A percentile compares a stretch with the other conserved stretches of the same genome.
These are phyloP conservation scores for Acrossocheilus fasciatus DNA, from an alignment of 2,797 vertebrate species.

Conservation along the genomic window DNA sequence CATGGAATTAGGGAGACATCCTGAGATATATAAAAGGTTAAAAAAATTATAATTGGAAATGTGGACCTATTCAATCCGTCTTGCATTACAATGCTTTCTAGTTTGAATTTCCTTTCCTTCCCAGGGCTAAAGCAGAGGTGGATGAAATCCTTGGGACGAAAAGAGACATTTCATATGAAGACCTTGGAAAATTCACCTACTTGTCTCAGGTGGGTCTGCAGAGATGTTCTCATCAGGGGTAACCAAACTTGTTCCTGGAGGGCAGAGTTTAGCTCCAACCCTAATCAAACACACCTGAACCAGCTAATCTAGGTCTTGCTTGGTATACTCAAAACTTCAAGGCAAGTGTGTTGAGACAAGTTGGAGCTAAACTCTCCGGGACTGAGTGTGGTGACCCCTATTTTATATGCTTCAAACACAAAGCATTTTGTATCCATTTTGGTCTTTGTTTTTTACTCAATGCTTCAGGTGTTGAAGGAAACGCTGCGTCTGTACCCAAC, in stretches of 20 bases:
- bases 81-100: background rate
- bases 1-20: conserved; percentile 86
- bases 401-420: background rate
- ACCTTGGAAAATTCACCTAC: conserved; percentile 87
- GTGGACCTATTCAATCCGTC: background rate
- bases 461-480: conserved; percentile 88
- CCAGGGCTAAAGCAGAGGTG: conserved; percentile 85
- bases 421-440: background rate
- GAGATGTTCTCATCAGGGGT: background rate
- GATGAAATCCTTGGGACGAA: conserved; percentile 90
- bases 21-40: conserved; percentile 86
- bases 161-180: conserved; percentile 84
- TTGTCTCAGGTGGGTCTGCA: conserved; percentile 82
- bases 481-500: conserved; percentile 87
- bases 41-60: background rate
- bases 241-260: too few relatives aligned
- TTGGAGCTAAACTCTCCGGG: too few relatives aligned
- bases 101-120: background rate
- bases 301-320: too few relatives aligned
- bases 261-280: too few relatives aligned
- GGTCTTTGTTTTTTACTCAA: background rate
- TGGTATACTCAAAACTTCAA: too few relatives aligned
- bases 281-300: too few relatives aligned
- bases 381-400: too few relatives aligned
- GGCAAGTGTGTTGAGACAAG: too few relatives aligned